Conservation (phyloP, 2,888 invertebrate genomes). For the Euplexia lucipara region DNA sequence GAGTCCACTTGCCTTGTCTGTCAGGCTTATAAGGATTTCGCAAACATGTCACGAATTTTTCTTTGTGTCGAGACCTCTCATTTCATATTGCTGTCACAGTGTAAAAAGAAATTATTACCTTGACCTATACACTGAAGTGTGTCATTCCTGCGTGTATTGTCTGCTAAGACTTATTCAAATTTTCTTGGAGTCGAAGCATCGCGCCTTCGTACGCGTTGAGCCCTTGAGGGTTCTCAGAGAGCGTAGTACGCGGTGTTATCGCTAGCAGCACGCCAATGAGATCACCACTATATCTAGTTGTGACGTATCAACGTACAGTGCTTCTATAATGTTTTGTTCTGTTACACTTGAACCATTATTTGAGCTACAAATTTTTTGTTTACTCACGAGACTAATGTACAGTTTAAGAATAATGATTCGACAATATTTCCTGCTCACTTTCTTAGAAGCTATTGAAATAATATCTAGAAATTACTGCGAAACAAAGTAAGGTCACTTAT, state of each 20-base stretch:
- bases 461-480: slow-evolving; percentile 5
- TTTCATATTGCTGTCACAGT: slow-evolving; percentile 50
- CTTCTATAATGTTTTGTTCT: slow-evolving; percentile 69
- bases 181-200: slow-evolving; percentile 49
- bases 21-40: slow-evolving; percentile 21
- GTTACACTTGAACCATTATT: slow-evolving; percentile 62
- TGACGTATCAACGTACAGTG: slow-evolving; percentile 79
- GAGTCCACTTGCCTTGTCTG: slow-evolving; percentile 26
- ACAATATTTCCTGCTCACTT: slow-evolving; percentile 4
- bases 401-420: slow-evolving; percentile 36
- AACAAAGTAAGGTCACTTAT: slow-evolving; percentile 9
- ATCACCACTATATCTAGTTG: slow-evolving; percentile 88
- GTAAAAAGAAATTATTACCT: slow-evolving; percentile 58
- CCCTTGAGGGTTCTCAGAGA: slow-evolving; percentile 69
- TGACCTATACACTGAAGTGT: slow-evolving; percentile 53
- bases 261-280: slow-evolving; percentile 78
- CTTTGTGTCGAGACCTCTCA: slow-evolving; percentile 41
- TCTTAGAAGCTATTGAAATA: slow-evolving; percentile 8
- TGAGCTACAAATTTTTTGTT: slow-evolving; percentile 47
- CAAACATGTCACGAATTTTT: slow-evolving; percentile 41
- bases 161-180: slow-evolving; percentile 41
- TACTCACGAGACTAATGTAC: slow-evolving; percentile 22
- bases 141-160: slow-evolving; percentile 50
- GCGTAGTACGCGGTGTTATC: slow-evolving; percentile 71
- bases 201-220: slow-evolving; percentile 53